Conservation (phyloP, 2,113 vertebrate species). For the Pteruthius melanotis region DNA sequence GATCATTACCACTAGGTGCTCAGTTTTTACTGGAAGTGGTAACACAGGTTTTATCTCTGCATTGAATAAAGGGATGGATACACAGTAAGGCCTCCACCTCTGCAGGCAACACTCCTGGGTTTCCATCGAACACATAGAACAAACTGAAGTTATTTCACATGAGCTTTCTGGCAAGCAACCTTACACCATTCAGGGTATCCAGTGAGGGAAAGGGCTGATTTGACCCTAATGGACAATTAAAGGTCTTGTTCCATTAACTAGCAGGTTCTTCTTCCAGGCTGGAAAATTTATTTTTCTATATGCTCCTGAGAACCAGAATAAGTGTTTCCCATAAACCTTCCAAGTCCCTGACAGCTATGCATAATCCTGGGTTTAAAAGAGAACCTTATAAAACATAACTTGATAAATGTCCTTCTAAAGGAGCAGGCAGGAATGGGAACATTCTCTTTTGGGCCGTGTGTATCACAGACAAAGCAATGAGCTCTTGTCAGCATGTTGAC, state of each 20-base stretch:
- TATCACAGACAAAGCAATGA: background rate
- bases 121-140: background rate
- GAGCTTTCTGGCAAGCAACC: background rate
- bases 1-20: background rate
- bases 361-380: background rate
- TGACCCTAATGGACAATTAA: background rate
- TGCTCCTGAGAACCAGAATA: background rate
- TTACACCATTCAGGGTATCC: background rate
- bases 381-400: background rate
- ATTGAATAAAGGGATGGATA: background rate
- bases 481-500: background rate
- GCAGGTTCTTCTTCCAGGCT: background rate
- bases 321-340: background rate
- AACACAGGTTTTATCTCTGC: background rate
- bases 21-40: background rate
- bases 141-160: background rate
- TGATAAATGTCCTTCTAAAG: background rate
- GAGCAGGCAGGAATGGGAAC: background rate
- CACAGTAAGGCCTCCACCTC: background rate
- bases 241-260: background rate
- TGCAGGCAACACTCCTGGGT: background rate
- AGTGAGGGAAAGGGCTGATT: background rate
- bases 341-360: background rate
- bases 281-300: background rate
- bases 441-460: accelerated